These are phyloP conservation scores for Noctua janthina DNA, from an alignment of 2,888 invertebrate species.

Conservation along the genomic window DNA sequence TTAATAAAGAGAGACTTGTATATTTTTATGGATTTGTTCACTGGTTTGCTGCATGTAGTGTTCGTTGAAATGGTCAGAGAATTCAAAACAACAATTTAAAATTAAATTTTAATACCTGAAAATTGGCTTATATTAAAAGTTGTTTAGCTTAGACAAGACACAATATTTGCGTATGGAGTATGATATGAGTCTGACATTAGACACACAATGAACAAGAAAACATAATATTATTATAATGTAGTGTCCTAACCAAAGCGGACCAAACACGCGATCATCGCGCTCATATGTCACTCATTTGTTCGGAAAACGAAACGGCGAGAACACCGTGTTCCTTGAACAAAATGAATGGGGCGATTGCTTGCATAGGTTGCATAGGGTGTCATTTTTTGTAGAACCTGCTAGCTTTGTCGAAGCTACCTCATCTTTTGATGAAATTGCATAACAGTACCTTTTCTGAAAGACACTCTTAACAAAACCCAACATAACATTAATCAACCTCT, in stretches of 20 bases:
- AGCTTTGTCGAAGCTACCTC: too few species aligned
- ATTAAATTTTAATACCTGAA: neutral
- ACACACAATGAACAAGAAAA: neutral
- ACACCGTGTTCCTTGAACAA: neutral
- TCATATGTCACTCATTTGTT: neutral
- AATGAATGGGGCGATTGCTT: neutral
- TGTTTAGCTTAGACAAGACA: neutral
- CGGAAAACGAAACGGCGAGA: neutral
- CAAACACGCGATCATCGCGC: neutral
- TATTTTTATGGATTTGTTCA: neutral
- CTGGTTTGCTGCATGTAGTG: neutral
- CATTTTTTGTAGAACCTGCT: neutral
- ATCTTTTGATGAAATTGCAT: neutral
- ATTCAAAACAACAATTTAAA: neutral
- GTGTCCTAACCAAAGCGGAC: neutral
- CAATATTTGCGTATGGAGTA: neutral
- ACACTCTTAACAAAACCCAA: neutral
- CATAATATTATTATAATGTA: neutral
- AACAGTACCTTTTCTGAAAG: neutral
- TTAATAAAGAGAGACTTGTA: neutral
- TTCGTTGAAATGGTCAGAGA: neutral
- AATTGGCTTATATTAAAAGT: neutral
- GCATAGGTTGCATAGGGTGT: neutral
- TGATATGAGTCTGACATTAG: neutral
- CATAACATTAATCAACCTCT: neutral